A percentile compares a stretch with the other conserved stretches of the same genome.
These are phyloP conservation scores for Acrobasis suavella DNA, from an alignment of 2,888 invertebrate species.

Conservation along the genomic window DNA sequence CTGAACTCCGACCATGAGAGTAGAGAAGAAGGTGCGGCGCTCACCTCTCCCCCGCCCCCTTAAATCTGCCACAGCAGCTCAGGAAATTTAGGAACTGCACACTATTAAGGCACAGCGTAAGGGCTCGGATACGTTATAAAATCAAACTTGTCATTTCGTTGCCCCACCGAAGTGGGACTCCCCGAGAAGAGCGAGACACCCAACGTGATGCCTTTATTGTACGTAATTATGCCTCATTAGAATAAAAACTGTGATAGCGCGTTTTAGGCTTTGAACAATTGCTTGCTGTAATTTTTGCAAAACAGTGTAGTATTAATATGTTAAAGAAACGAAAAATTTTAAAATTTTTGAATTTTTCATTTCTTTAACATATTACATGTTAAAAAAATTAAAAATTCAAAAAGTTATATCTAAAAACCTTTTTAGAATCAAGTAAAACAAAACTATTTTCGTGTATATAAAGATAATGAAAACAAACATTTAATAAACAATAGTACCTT, in stretches of 20 bases:
- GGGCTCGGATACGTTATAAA: conserved; percentile 35
- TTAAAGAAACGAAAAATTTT: no score
- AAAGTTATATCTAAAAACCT: no score
- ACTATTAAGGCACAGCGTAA: conserved; percentile 37
- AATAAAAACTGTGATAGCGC: conserved; percentile 54
- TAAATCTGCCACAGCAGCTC: conserved; percentile 48
- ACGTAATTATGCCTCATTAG: conserved; percentile 38
- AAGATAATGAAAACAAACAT: no score
- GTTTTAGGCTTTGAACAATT: conserved; percentile 48
- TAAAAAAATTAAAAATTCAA: no score
- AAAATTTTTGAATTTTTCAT: no score
- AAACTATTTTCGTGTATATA: no score
- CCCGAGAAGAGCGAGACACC: conserved; percentile 75
- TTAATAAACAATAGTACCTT: no score
- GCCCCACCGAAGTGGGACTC: not conserved
- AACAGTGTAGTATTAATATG: no score
- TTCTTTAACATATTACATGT: no score
- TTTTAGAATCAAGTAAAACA: no score
- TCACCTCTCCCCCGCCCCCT: conserved; percentile 21
- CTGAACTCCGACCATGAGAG: conserved; percentile 21
- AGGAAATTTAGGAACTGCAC: conserved; percentile 46
- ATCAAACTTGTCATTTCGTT: not conserved
- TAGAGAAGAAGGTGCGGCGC: conserved; percentile 1
- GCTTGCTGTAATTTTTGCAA: no score
- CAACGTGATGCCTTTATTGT: conserved; percentile 21